These are phyloP conservation scores for Zosterops lateralis DNA, from an alignment of 2,113 vertebrate genomes.

Conservation along the genomic window DNA sequence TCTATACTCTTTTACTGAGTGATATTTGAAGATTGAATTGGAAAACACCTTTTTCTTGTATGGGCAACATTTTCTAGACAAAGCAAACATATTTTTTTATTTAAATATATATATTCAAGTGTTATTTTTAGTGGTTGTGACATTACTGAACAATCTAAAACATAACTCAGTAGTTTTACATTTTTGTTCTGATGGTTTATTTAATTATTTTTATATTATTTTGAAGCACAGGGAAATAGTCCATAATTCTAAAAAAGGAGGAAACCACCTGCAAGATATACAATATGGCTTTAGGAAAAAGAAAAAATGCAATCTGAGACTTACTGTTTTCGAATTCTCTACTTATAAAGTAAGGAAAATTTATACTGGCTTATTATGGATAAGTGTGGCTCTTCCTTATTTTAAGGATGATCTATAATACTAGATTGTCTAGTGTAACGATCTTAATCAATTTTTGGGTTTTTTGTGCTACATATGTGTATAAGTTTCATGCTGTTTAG, in stretches of 20 bases:
- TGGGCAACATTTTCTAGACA: not conserved
- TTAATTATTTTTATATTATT: not conserved
- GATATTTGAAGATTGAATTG: not conserved
- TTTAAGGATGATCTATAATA: not conserved
- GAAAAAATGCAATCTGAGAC: not conserved
- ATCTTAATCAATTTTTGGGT: not conserved
- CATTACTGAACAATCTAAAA: not conserved
- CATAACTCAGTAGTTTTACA: not conserved
- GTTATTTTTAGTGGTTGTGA: not conserved
- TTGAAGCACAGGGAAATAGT: not conserved
- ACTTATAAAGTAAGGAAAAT: not conserved
- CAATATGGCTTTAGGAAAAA: not conserved
- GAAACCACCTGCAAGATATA: not conserved
- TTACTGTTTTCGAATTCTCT: not conserved
- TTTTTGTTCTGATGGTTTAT: not conserved
- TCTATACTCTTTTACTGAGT: not conserved
- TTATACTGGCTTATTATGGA: not conserved
- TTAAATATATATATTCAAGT: not conserved
- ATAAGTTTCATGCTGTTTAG: not conserved
- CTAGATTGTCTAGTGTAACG: not conserved
- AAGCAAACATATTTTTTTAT: not conserved
- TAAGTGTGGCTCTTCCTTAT: not conserved
- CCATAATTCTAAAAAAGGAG: not conserved
- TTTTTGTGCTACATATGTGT: not conserved
- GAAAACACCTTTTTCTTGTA: not conserved